These are phyloP conservation scores for Vimba vimba DNA, from an alignment of 2,113 vertebrate genomes.

Conservation along the genomic window DNA sequence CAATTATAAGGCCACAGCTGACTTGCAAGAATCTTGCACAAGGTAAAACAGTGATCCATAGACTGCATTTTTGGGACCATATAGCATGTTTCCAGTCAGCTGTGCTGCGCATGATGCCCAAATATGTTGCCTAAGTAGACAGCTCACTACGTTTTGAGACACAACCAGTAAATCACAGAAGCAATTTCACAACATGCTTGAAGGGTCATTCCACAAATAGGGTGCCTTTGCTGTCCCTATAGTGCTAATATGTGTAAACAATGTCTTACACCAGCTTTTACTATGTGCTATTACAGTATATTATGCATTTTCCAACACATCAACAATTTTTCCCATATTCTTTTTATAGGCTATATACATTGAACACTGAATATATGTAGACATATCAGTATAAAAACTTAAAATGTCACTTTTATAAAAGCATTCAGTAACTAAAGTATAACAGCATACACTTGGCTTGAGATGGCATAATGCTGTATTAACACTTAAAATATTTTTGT, in stretches of 20 bases:
- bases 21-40: neutral
- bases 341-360: too few relatives aligned
- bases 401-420: neutral
- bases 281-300: neutral
- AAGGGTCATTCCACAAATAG: slow-evolving; percentile 21
- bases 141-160: neutral
- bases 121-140: neutral
- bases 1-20: neutral
- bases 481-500: neutral
- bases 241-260: neutral
- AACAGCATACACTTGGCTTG: neutral
- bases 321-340: too few relatives aligned
- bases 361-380: neutral
- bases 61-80: neutral
- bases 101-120: neutral
- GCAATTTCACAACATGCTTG: slow-evolving; percentile 35
- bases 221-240: slow-evolving; percentile 5
- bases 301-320: neutral
- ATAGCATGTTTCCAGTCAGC: neutral
- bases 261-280: neutral
- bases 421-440: neutral
- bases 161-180: slow-evolving; percentile 9
- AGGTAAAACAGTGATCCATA: neutral
- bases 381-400: neutral
- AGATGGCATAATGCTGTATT: neutral